phyloP scores from a whole-genome alignment of 2,113 vertebrate genomes.

The Dermatemys mawii region DNA sequence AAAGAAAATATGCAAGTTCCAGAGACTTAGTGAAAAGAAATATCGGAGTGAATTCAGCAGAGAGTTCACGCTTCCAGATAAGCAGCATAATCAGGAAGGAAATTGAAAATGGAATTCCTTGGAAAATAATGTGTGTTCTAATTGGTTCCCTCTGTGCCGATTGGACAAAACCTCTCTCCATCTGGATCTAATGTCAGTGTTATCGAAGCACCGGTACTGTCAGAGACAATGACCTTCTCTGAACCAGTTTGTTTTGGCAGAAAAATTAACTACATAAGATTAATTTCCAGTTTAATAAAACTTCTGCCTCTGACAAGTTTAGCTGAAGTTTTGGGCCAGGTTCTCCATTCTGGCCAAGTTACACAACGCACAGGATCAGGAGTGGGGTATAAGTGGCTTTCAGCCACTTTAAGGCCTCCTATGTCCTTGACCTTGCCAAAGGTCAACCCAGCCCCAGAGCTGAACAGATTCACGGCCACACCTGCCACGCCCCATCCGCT shows the following conservation, averaged over 20 bases:
- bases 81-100: not conserved
- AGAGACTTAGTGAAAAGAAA: not conserved
- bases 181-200: conserved; percentile 21
- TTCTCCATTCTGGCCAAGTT: accelerated
- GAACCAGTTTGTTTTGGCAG: not conserved
- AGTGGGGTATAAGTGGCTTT: accelerated
- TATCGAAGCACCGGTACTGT: not conserved
- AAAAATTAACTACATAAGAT: not conserved
- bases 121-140: not conserved
- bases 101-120: conserved; percentile 37
- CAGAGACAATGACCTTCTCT: not conserved
- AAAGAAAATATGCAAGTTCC: not conserved
- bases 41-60: not conserved
- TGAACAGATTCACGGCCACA: not conserved
- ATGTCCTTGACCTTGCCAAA: not conserved
- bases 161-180: conserved; percentile 1
- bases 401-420: not conserved
- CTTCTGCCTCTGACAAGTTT: not conserved
- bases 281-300: not conserved
- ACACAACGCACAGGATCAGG: not conserved
- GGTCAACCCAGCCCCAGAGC: not conserved
- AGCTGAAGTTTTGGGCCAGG: not conserved
- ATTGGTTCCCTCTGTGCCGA: conserved; percentile 24
- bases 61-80: not conserved
- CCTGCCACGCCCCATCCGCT: not conserved